Evolutionary conservation across 2,888 invertebrate species (phyloP), one percentile per base, ranked within the genome.

Genomic region (Pterobdella sp.): DNA sequence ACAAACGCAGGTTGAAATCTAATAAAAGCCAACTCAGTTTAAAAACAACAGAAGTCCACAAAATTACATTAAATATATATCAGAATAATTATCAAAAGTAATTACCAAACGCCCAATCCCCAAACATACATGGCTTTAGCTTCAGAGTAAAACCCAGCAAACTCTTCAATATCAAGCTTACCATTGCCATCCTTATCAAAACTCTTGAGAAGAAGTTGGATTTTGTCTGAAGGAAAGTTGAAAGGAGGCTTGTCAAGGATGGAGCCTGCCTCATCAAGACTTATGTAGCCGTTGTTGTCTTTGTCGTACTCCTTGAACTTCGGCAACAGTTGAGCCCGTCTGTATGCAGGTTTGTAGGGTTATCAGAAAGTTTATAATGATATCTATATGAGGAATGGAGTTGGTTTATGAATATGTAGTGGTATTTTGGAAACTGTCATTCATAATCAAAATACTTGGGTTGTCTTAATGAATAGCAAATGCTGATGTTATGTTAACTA

Each of bases 241-340:
- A 77, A 77, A 4, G 77, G 77, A n/a, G 72, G 73, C 31, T 52
- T 73, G 73, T 76, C 75, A 2, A 77, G 73, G 75, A 77, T 77
- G 1, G 36, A n/a, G 18, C 70, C 73, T 22, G 77, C 77, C 73
- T 77, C 77, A 14, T 75, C 75, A 37, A 77, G 72, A 10, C 76
- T 77, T 68, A 77, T 76, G 74, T 67, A 77, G 34, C 77, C 77
- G 63, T 77, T 77, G 52, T 76, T 76, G 74, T 77, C 77, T 31
- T 65, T 42, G 74, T 77, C 77, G 49, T 75, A 77, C 64, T 77
- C 76, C 73, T 74, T 76, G 76, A 77, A 77, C 73, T 76, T 77
- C 0, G 77, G 76, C 52, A 77, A 74, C 68, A 77, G 67, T 29
- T 68, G 64, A 14, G 64, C 42, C 64, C 77, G 77, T 35, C 77